phyloP scores from a whole-genome alignment of 2,113 vertebrate species.

The Podilymbus podiceps region DNA sequence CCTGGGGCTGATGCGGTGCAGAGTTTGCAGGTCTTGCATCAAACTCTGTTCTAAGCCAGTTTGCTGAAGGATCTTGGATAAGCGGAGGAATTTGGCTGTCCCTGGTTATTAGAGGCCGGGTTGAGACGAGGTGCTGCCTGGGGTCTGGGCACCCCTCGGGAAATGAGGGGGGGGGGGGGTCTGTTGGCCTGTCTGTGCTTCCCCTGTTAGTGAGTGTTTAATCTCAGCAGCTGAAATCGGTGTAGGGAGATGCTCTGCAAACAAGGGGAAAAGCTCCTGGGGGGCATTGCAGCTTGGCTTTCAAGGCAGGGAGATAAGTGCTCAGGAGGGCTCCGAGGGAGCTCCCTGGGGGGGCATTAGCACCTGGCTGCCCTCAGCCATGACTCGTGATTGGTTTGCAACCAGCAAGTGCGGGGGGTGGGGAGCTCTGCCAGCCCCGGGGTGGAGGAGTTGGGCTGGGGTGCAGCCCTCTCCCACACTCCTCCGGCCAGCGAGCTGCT shows the following conservation, averaged over 20 bases:
- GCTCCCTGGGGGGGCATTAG: background rate
- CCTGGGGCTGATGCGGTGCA: background rate
- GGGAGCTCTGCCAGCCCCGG: too few relatives aligned
- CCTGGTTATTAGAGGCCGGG: background rate
- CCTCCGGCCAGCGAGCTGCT: background rate
- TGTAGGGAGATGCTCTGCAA: background rate
- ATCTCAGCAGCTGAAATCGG: background rate
- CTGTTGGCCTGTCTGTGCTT: too few relatives aligned
- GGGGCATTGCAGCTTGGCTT: background rate
- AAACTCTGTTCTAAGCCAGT: background rate
- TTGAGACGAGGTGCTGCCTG: background rate
- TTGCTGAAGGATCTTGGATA: background rate
- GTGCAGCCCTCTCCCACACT: accelerated
- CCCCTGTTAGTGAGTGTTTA: accelerated
- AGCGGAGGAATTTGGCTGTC: too few relatives aligned
- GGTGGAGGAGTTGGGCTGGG: background rate
- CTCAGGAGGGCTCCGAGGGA: background rate
- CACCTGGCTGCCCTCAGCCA: background rate
- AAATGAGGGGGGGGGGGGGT: background rate
- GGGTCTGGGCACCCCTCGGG: background rate
- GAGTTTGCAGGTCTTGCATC: background rate
- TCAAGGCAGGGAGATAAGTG: background rate
- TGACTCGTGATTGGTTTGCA: background rate
- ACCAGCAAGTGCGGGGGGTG: background rate
- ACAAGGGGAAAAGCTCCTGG: background rate